Conservation (phyloP, 1,140 invertebrate genomes). For the Trachelipus rathkii region DNA sequence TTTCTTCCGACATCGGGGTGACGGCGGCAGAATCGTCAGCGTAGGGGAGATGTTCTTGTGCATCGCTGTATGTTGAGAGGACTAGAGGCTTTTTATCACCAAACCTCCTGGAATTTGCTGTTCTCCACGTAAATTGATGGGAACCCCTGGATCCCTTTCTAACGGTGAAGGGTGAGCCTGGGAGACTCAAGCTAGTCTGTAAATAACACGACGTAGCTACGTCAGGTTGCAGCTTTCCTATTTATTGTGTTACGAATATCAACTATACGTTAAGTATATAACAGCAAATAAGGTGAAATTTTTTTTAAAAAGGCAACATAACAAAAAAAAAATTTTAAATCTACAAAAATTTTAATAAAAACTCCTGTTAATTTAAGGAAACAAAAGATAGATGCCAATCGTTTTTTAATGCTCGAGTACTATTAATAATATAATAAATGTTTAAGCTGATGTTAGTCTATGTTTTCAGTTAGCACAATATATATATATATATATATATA, state of each 20-base stretch:
- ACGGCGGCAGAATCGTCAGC: constrained; percentile 96
- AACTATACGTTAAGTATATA: not conserved
- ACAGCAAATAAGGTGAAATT: not conserved
- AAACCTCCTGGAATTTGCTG: constrained; percentile 62
- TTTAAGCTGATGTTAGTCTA: too few species aligned
- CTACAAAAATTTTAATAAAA: too few species aligned
- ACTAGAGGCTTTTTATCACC: constrained; percentile 89
- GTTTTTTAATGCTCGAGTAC: too few species aligned
- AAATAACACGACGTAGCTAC: constrained; percentile 46
- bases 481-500: constrained; percentile 1
- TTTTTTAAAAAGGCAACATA: not conserved
- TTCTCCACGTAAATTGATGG: constrained; percentile 84
- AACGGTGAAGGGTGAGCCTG: constrained; percentile 90
- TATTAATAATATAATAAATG: too few species aligned
- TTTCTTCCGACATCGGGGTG: constrained; percentile 96
- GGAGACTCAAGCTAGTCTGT: constrained; percentile 91
- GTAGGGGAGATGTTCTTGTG: constrained; percentile 87
- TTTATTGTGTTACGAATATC: not conserved
- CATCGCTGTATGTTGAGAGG: constrained; percentile 88
- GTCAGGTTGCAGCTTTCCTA: constrained; percentile 27
- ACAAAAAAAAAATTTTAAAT: constrained; percentile 1
- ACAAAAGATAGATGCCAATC: too few species aligned
- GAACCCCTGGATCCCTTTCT: constrained; percentile 81
- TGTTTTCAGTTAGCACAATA: too few species aligned
- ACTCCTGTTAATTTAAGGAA: too few species aligned